Base-by-base conservation (phyloP, 1,140 invertebrate genomes). In the Drosophila pectinifera region DNA sequence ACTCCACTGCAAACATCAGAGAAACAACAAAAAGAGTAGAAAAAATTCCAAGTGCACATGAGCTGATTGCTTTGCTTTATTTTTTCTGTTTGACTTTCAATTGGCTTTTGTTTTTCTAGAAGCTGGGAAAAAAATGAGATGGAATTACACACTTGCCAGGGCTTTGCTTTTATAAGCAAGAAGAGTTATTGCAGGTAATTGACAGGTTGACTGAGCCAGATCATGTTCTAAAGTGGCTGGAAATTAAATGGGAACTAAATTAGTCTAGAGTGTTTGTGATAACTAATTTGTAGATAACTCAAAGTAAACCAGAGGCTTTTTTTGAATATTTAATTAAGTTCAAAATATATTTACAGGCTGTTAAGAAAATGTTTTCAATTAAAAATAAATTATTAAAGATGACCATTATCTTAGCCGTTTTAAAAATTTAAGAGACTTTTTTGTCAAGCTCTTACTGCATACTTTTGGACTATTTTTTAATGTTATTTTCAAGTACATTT, bases 61-160 rank as follows among this genome's bases (percentile, higher is more conserved):
- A 42, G 72, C 54, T 58, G 55, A 65, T 82, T 83, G 55, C 53
- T 79, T 79, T 76, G 39, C 18, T 53, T 74, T 78, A 53, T 28
- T 65, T 68, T 59, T 78, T 76, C 8, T 64, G 24, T 24, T 31
- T 65, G 46, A 20, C 53, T 73, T 76, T 65, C 78, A 62, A 28
- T 68, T 59, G 61, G 42, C 49, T 61, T 48, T 77, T 36, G 10
- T 54, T 26, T 61, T 61, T 49, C 16, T 77, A 61, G 57, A 43
- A 80, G 77, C 26, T 48, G 39, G 22, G 24, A 20, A 14, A 14
- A 42, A 22, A 24, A 64, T 1, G 26, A 7, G 16, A 18, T 13
- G n/a, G 26, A 34, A 55, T 45, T 46, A 55, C 34, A 28, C 53
- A 64, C 42, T 28, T 45, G 31, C 24, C 18, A 24, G 16, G 18